Percentiles rank a stretch among this genome's conserved stretches.
phyloP scores from a whole-genome alignment of 2,113 vertebrate genomes.

The Butorides virescens region DNA sequence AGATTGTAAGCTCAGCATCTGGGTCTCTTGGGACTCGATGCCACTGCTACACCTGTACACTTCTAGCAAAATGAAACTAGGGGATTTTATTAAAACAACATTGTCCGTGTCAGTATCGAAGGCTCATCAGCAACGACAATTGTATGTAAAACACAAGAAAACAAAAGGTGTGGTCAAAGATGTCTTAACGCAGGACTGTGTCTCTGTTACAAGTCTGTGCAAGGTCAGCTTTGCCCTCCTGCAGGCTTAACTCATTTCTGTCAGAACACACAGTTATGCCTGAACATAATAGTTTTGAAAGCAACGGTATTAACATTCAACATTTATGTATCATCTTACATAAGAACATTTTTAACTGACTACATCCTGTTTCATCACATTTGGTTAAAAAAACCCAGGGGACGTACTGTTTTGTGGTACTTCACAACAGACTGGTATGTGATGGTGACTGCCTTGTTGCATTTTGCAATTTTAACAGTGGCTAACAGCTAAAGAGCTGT shows the following conservation, averaged over 20 bases:
- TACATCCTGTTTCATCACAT: slow-evolving; percentile 39
- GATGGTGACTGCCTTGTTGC: background rate
- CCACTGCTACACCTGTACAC: background rate
- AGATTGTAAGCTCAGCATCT: background rate
- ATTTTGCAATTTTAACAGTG: background rate
- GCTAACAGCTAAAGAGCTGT: background rate
- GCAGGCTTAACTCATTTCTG: background rate
- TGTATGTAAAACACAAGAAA: no score
- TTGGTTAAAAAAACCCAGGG: background rate
- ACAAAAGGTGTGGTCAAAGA: background rate
- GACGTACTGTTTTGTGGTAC: background rate
- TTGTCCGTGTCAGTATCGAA: background rate
- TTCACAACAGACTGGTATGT: background rate
- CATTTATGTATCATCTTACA: background rate
- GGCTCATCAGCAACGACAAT: fast-evolving
- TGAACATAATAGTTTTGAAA: background rate
- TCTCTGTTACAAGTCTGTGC: background rate
- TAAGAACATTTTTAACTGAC: background rate
- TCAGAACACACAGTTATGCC: background rate
- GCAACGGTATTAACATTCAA: background rate
- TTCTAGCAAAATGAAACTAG: background rate
- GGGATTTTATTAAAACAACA: background rate
- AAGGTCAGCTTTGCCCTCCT: background rate
- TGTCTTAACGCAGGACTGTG: background rate
- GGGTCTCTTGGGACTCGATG: fast-evolving